Evolutionary conservation across 2,113 vertebrate genomes (phyloP), one percentile per base, ranked within the genome.

Genomic region (Peromyscus californicus): DNA sequence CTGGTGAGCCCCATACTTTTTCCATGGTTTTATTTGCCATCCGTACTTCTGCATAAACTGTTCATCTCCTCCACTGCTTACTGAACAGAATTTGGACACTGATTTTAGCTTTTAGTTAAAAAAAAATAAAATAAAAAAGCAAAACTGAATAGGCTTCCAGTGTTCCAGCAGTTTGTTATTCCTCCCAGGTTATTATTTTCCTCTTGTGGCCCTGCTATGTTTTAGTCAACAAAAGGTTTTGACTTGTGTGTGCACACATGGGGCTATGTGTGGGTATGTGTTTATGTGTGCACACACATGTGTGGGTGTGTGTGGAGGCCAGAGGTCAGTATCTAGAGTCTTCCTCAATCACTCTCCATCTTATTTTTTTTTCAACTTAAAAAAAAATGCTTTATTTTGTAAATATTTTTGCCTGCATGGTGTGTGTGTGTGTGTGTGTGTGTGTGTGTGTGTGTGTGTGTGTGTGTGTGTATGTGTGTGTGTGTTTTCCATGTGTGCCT

Each of bases 41-140:
- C 80, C 89, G 80, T 3, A 65, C 94, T 95, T 92, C 17, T 57
- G 36, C 45, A 42, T 90, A 88, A 94, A 97, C 88, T 69, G 8
- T 45, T 95, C 63, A 2, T 75, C 82, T 92, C 54, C 83, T 94
- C 90, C 92, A 51, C 24, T 88, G 90, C 63, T 88, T 90, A 45
- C 65, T 51, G 48, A 21, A 48, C 93, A 11, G 94, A 93, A 94
- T 85, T 90, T 97, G 78, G 70, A n/a, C 42, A 83, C 83, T 86
- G 83, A 48, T 42, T 89, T 95, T 57, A 63, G 70, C 45, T 89
- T 92, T 96, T 75, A 36, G 24, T 65, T 85, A 63, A 59, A 82
- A 39, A 72, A 39, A 57, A 36, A 54, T 31, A 17, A 31, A 80
- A 48, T 31, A 39, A 42, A 45, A 36, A 96, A 90, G 79, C 12